phyloP scores from a whole-genome alignment of 2,113 vertebrate genomes.

The Hydrolagus affinis region DNA sequence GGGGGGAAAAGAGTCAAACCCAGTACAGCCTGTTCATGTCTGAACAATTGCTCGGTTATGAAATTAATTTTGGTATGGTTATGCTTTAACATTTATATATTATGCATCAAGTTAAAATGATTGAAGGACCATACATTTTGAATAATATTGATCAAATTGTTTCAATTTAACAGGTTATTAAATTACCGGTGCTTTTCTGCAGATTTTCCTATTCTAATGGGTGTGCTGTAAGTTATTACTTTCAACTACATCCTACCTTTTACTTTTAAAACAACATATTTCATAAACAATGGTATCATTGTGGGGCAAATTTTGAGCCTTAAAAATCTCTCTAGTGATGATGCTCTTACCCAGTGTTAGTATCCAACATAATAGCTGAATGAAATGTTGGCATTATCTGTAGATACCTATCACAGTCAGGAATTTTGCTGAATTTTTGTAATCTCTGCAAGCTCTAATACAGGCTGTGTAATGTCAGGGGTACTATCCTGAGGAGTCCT shows the following conservation, averaged over 20 bases:
- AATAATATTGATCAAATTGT: background rate
- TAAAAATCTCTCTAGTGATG: background rate
- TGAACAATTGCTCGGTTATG: slow-evolving; percentile 7
- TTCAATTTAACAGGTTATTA: background rate
- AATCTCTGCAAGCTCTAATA: background rate
- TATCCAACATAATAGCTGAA: background rate
- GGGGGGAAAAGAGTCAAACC: background rate
- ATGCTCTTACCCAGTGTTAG: background rate
- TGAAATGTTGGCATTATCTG: background rate
- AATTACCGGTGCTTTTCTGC: background rate
- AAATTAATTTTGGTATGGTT: background rate
- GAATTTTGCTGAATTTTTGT: background rate
- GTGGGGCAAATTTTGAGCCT: background rate
- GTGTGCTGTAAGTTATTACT: background rate
- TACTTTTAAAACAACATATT: background rate
- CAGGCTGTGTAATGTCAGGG: too few relatives aligned
- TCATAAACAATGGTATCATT: too few relatives aligned
- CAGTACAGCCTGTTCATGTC: background rate
- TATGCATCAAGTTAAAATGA: background rate
- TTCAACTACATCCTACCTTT: background rate
- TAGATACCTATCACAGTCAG: background rate
- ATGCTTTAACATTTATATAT: background rate
- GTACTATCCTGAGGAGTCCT: too few relatives aligned
- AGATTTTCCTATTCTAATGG: background rate
- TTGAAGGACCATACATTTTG: background rate